phyloP scores from a whole-genome alignment of 2,888 invertebrate genomes.

The Epiperipatus broadwayi region DNA sequence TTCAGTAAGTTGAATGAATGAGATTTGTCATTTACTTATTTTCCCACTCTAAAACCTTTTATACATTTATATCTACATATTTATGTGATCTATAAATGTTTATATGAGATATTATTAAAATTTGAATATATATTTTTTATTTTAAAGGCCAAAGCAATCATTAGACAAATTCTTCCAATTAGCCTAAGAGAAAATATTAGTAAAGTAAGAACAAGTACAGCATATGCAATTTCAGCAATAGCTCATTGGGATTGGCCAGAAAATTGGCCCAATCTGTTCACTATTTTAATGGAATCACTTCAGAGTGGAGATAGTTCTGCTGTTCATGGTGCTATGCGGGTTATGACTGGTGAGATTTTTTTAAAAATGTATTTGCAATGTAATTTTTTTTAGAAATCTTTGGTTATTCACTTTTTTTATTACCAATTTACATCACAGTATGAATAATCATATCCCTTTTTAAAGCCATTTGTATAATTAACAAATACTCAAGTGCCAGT shows the following conservation, averaged over 20 bases:
- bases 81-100: too few species aligned
- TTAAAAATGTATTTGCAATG: not conserved
- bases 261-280: constrained; percentile 47
- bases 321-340: constrained; percentile 51
- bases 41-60: too few species aligned
- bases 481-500: too few species aligned
- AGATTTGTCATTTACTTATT: not conserved
- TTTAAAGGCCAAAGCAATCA: constrained; percentile 37
- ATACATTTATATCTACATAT: too few species aligned
- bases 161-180: constrained; percentile 42
- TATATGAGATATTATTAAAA: too few species aligned
- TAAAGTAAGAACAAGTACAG: constrained; percentile 45
- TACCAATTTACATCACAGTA: not conserved
- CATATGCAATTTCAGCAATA: constrained; percentile 48
- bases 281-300: constrained; percentile 42
- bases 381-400: not conserved
- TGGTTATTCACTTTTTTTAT: constrained; percentile 5
- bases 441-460: too few species aligned
- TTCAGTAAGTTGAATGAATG: constrained; percentile 21
- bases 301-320: constrained; percentile 36
- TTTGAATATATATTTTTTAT: not conserved
- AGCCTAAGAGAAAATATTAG: constrained; percentile 45
- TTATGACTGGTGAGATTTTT: constrained; percentile 34
- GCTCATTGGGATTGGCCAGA: constrained; percentile 54
- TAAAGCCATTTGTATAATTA: too few species aligned